These are phyloP conservation scores for Ursus arctos DNA, from an alignment of 2,113 vertebrate species.

Conservation along the genomic window DNA sequence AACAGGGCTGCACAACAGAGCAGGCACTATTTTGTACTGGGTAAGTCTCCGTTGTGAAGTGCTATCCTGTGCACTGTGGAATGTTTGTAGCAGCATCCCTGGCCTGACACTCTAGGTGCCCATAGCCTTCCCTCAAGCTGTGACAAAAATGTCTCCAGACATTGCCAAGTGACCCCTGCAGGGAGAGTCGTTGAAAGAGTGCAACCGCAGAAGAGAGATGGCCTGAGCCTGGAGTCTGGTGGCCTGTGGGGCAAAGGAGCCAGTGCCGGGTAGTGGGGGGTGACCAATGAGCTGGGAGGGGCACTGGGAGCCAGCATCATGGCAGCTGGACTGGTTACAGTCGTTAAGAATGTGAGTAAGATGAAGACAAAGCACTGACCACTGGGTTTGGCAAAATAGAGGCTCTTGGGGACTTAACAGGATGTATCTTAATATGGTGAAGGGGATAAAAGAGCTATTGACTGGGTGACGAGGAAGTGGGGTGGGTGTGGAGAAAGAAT, in stretches of 20 bases:
- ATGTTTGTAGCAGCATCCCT: rapidly evolving
- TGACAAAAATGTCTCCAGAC: background rate
- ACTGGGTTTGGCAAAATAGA: background rate
- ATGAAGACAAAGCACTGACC: background rate
- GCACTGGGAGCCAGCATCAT: background rate
- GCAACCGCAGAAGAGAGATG: background rate
- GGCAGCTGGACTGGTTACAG: too few relatives aligned
- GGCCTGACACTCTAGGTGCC: rapidly evolving
- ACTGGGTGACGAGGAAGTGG: background rate
- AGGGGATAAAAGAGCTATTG: background rate
- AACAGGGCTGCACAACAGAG: background rate
- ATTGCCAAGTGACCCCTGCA: background rate
- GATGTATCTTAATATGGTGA: rapidly evolving
- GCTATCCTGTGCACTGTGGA: background rate
- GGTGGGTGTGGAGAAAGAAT: background rate
- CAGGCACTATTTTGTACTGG: too few relatives aligned
- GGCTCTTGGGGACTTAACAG: background rate
- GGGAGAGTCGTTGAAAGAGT: background rate
- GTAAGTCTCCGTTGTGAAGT: background rate
- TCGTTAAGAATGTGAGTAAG: background rate
- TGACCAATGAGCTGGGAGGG: rapidly evolving
- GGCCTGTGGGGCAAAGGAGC: too few relatives aligned
- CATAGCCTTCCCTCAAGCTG: background rate
- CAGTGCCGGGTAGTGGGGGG: rapidly evolving
- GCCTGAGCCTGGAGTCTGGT: rapidly evolving